A percentile compares a stretch with the other conserved stretches of the same genome.
These are phyloP conservation scores for Pyxicephalus adspersus DNA, from an alignment of 2,113 vertebrate genomes.

Conservation along the genomic window DNA sequence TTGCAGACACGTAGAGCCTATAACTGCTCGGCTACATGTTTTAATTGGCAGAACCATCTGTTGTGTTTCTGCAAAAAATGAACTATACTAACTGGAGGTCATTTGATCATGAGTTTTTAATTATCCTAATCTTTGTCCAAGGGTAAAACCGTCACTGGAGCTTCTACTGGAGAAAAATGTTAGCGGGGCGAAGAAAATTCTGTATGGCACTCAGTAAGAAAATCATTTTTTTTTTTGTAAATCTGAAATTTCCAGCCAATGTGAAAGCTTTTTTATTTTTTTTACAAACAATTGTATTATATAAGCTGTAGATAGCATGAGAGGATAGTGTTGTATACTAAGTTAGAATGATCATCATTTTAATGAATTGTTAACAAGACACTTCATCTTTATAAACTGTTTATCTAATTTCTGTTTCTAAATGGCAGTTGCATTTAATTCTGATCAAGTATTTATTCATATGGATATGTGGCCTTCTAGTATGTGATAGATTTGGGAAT, in stretches of 20 bases:
- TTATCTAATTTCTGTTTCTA: constrained; percentile 18
- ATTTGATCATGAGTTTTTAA: constrained; percentile 57
- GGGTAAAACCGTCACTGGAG: constrained; percentile 44
- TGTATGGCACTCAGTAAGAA: not conserved
- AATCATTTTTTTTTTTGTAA: constrained; percentile 9
- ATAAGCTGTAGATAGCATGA: not conserved
- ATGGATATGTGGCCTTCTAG: constrained; percentile 8
- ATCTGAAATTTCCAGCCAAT: not conserved
- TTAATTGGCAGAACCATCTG: constrained; percentile 57
- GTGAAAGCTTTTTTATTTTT: constrained; percentile 25
- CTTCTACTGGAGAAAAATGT: constrained; percentile 31
- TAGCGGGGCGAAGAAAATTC: constrained; percentile 7
- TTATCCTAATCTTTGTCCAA: constrained; percentile 57
- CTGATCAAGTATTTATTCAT: constrained; percentile 1
- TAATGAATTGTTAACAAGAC: constrained; percentile 46
- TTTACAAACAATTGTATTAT: constrained; percentile 17
- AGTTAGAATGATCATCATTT: constrained; percentile 31
- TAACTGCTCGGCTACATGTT: constrained; percentile 49
- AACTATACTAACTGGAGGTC: constrained; percentile 56
- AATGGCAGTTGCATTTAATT: constrained; percentile 21
- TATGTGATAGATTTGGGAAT: not conserved
- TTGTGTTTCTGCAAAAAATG: constrained; percentile 54
- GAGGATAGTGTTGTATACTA: constrained; percentile 13
- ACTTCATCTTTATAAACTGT: constrained; percentile 41
- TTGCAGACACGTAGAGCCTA: constrained; percentile 47